These are phyloP conservation scores for Leptinotarsa texana DNA, from an alignment of 1,140 invertebrate genomes.

Conservation along the genomic window DNA sequence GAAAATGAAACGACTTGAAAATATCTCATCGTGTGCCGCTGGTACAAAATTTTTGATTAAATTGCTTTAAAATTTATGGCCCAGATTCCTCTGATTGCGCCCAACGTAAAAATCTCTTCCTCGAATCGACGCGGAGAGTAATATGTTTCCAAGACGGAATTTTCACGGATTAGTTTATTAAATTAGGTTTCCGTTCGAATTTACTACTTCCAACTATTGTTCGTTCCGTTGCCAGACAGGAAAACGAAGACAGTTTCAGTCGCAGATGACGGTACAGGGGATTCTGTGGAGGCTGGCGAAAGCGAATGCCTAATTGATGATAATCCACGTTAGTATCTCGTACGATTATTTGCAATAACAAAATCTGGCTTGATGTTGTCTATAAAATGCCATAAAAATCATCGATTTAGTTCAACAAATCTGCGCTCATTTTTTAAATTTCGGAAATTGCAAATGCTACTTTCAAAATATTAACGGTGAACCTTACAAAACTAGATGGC, in stretches of 20 bases:
- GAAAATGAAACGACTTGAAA: constrained; percentile 37
- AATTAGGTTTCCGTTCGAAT: constrained; percentile 24
- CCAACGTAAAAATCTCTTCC: constrained; percentile 27
- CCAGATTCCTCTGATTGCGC: constrained; percentile 31
- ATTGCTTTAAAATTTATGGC: constrained; percentile 41
- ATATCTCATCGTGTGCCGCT: constrained; percentile 29
- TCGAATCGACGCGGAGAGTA: constrained; percentile 29
- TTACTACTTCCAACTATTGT: constrained; percentile 21
- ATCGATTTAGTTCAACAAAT: no score
- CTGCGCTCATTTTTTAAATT: no score
- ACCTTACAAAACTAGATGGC: no score
- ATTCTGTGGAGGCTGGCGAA: background rate
- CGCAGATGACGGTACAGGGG: background rate
- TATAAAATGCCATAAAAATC: no score
- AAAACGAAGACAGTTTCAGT: background rate
- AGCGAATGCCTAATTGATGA: no score
- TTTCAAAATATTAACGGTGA: no score
- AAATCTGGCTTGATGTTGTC: no score
- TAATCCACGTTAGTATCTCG: background rate
- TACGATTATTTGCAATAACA: no score
- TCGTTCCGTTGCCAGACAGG: background rate
- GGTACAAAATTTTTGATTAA: constrained; percentile 41
- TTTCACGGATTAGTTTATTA: constrained; percentile 29
- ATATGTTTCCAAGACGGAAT: constrained; percentile 21
- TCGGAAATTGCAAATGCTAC: no score